Base-by-base conservation (phyloP, 37 sponge, comb jelly and placozoan genomes). In the Lycopodina hypogea region DNA sequence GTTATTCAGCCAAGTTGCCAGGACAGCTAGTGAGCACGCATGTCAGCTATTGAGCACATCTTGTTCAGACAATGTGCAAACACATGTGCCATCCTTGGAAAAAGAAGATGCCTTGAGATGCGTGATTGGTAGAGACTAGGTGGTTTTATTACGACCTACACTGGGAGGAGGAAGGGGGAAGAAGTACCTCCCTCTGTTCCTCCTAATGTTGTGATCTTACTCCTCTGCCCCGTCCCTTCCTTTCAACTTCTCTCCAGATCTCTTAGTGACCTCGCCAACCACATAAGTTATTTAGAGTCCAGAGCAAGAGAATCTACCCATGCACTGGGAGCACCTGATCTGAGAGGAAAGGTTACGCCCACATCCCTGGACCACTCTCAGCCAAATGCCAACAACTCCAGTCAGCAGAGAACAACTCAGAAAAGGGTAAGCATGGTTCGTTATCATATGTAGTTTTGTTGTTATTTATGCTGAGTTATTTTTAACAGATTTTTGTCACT, bases 251-350 rank as follows among this genome's bases (percentile, higher is more conserved):
- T 55, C 11, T 3, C 29, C 56, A 83, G 84, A 59, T 69, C 77
- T 39, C 45, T 83, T 32, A 76, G 75, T 28, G 84, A 69, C 24
- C 71, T 83, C 36, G 56, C 71, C 21, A 41, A 26, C 0, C 76
- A 76, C 60, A 76, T 76, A n/a, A 55, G 48, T 38, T 35, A 42
- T 7, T 30, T 83, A 57, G 84, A 83, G 45, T 66, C 84, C 6
- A 64, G 65, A 37, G 8, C 42, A 50, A 55, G 33, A 23, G 1
- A 24, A 34, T 17, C 32, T 7, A 33, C 3, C 68, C 22, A 24
- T 2, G 2, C 69, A 69, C 14, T n/a, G 33, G 29, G 15, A 36
- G 14, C 53, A 28, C 50, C 48, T 77, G 78, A 40, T 29, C 33
- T 33, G 17, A 41, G 39, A 48, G 55, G 3, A 79, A 37, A 79